Evolutionary conservation across 2,113 vertebrate genomes (phyloP).

Genomic region (Tachycineta bicolor): DNA sequence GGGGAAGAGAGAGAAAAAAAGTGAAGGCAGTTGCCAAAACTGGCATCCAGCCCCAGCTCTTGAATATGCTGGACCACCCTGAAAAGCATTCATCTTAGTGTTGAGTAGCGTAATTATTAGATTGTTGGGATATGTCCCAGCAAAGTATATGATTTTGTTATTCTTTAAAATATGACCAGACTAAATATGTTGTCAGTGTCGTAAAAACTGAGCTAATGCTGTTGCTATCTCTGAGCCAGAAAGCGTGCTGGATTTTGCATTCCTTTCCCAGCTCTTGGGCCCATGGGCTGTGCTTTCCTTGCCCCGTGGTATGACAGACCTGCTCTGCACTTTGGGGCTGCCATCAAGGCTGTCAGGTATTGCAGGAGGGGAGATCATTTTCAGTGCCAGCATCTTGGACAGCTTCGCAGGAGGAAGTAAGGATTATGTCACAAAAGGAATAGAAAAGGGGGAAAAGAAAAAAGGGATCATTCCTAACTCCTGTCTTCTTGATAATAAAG

Average conservation of each 20-base stretch:
- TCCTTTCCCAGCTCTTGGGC: not conserved
- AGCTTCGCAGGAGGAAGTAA: not conserved
- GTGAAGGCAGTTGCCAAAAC: constrained; percentile 25
- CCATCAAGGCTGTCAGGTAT: not conserved
- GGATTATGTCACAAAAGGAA: not conserved
- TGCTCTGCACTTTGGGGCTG: not conserved
- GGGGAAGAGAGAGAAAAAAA: not conserved
- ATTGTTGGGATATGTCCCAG: constrained; percentile 38
- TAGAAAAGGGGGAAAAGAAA: not conserved
- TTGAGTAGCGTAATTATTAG: constrained; percentile 45
- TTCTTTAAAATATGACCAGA: constrained; percentile 57
- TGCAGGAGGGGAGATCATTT: not conserved
- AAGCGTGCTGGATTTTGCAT: not conserved
- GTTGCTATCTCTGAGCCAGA: constrained; percentile 16
- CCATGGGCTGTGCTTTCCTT: not conserved
- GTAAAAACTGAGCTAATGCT: constrained; percentile 20
- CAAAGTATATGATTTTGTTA: constrained; percentile 58
- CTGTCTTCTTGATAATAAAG: not conserved
- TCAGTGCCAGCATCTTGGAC: not conserved
- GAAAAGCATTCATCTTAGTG: constrained; percentile 38
- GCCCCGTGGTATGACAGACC: not conserved
- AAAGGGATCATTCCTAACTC: not conserved
- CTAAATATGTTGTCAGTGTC: constrained; percentile 63
- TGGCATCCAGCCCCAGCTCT: constrained; percentile 33
- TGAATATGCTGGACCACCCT: constrained; percentile 51